Evolutionary conservation across 2,888 invertebrate genomes (phyloP), one percentile per base, ranked within the genome.

Genomic region (Trissolcus brochymenae): DNA sequence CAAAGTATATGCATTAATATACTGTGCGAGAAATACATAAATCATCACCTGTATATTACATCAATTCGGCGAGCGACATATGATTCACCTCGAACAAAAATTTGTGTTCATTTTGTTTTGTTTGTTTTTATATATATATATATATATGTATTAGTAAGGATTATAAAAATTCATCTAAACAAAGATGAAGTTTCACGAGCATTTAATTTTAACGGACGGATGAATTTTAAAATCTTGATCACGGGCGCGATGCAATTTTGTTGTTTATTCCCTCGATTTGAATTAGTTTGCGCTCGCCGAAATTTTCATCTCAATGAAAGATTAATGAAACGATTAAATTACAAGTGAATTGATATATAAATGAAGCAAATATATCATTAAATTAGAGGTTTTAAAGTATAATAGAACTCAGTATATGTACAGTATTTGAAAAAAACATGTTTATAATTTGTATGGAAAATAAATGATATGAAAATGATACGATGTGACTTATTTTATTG

Each of bases 371-470:
- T 91, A 90, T 91, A 90, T 89, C 89, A 88, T 89, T 89, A 87
- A 88, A 88, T 88, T 89, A 90, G 89, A 89, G 87, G 85, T 89
- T 89, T 89, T 88, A 88, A 89, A 88, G 87, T 89, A 87, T 87
- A 86, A 88, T 89, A 88, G 88, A 89, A 89, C 86, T 89, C 89
- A 88, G 88, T 89, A 88, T 89, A 89, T 94, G 93, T 94, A 94
- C 94, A 94, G 94, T 94, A 94, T 94, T 94, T 94, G 93, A 93
- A 93, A 35, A n/a, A 91, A 92, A 93, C 92, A 93, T 93, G 93
- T 94, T 94, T 91, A 94, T 94, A 94, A 94, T 94, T 94, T 94
- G 94, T 94, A 94, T 94, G 93, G 93, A 94, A 93, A 89, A 89
- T 86, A 88, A 89, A 88, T 87, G 88, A 88, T 88, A 88, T 87